Percentiles rank a stretch among this genome's conserved stretches.
Evolutionary conservation across 1,140 invertebrate genomes (phyloP).

Genomic region (Drosophila bifasciata): DNA sequence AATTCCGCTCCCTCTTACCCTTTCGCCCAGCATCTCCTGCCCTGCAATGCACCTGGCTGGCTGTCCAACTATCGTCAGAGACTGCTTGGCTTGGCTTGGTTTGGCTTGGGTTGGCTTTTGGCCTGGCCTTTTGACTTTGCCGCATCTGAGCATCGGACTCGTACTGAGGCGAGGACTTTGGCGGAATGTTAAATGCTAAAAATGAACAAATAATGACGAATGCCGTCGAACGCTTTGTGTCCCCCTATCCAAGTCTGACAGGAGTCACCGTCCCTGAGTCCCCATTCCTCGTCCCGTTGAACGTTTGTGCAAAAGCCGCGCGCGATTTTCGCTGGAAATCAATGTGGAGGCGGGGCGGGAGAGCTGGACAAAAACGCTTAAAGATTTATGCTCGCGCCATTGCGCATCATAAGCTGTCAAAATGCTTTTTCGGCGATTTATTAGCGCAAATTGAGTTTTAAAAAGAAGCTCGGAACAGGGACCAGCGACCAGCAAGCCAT

Average conservation of each 20-base stretch:
- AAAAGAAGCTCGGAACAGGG: constrained; percentile 57
- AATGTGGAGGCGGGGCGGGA: constrained; percentile 19
- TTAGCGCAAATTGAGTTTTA: constrained; percentile 82
- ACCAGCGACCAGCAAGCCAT: neutral
- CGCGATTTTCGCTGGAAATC: constrained; percentile 70
- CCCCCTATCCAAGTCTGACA: neutral
- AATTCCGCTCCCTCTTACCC: neutral
- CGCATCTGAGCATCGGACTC: constrained; percentile 29
- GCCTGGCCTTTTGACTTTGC: constrained; percentile 25
- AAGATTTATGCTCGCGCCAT: constrained; percentile 79
- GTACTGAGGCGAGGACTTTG: constrained; percentile 44
- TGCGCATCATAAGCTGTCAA: constrained; percentile 81
- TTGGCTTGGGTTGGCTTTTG: constrained; percentile 33
- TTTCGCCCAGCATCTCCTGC: no score
- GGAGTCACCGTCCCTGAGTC: constrained; percentile 2
- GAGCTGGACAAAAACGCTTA: constrained; percentile 35
- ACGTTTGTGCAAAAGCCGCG: constrained; percentile 50
- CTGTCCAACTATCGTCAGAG: constrained; percentile 24
- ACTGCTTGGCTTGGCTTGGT: constrained; percentile 38
- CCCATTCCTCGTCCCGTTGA: no score
- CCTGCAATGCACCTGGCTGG: neutral
- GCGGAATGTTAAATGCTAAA: constrained; percentile 82
- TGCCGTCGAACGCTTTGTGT: constrained; percentile 54
- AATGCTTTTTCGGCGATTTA: constrained; percentile 81
- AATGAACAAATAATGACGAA: constrained; percentile 83